These are phyloP conservation scores for Galleria mellonella DNA, from an alignment of 1,140 invertebrate genomes.

Conservation along the genomic window DNA sequence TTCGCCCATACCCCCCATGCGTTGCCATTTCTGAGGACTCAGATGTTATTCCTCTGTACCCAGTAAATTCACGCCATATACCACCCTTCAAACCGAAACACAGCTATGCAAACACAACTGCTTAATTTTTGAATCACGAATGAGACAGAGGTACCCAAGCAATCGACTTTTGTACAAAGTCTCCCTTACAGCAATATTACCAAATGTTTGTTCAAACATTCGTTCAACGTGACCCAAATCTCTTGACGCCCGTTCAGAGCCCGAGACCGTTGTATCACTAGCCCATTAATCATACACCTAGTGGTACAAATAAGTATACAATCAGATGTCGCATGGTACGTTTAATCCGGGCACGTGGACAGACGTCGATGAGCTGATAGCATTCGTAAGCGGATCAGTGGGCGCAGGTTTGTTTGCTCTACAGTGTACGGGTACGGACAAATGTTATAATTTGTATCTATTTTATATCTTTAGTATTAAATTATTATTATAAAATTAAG, in stretches of 20 bases:
- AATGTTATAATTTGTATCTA: neutral
- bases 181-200: no score
- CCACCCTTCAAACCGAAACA: no score
- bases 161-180: no score
- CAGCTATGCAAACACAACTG: no score
- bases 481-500: no score
- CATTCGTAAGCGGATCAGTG: slow-evolving; percentile 42
- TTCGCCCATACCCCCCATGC: no score
- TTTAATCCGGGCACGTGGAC: slow-evolving; percentile 50
- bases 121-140: no score
- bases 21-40: no score
- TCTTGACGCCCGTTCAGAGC: slow-evolving; percentile 10
- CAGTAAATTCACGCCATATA: no score
- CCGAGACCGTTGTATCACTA: slow-evolving; percentile 1
- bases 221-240: slow-evolving; percentile 3
- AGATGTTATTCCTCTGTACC: no score
- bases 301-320: slow-evolving; percentile 31
- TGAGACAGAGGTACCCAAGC: no score
- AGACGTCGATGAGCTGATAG: slow-evolving; percentile 31
- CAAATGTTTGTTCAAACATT: slow-evolving; percentile 3
- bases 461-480: neutral
- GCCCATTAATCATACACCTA: slow-evolving; percentile 31
- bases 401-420: slow-evolving; percentile 19
- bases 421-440: slow-evolving; percentile 14
- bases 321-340: slow-evolving; percentile 26